These are phyloP conservation scores for Hetaerina americana DNA, from an alignment of 1,140 invertebrate species.

Conservation along the genomic window DNA sequence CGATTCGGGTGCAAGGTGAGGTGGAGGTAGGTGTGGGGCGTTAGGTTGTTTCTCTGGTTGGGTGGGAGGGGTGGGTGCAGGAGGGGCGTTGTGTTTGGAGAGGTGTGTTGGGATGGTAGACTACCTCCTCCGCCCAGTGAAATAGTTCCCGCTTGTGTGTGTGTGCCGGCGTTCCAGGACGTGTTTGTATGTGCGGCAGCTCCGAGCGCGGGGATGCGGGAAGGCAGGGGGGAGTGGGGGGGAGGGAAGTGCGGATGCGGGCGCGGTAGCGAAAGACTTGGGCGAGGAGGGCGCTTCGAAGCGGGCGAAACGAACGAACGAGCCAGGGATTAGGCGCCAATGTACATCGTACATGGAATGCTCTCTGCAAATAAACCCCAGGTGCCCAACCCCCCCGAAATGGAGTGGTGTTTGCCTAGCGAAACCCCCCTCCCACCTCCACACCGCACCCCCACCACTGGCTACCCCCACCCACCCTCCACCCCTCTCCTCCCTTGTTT, in stretches of 20 bases:
- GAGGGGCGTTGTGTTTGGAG: background rate
- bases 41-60: too few relatives aligned
- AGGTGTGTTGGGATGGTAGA: background rate
- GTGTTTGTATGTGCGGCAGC: too few relatives aligned
- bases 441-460: conserved; percentile 17
- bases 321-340: background rate
- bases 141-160: background rate
- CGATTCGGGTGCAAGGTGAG: background rate
- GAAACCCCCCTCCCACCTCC: conserved; percentile 8
- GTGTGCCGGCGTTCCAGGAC: background rate
- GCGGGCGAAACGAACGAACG: conserved; percentile 6
- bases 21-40: background rate
- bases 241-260: conserved; percentile 13
- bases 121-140: background rate
- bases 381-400: conserved; percentile 12
- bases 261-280: background rate
- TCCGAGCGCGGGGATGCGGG: background rate
- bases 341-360: background rate
- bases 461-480: background rate
- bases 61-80: too few relatives aligned
- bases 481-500: background rate
- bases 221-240: background rate
- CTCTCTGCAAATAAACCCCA: background rate
- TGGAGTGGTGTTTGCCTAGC: background rate
- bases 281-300: conserved; percentile 10